A percentile compares a stretch with the other conserved stretches of the same genome.
These are phyloP conservation scores for Vidua chalybeata DNA, from an alignment of 2,113 vertebrate genomes.

Conservation along the genomic window DNA sequence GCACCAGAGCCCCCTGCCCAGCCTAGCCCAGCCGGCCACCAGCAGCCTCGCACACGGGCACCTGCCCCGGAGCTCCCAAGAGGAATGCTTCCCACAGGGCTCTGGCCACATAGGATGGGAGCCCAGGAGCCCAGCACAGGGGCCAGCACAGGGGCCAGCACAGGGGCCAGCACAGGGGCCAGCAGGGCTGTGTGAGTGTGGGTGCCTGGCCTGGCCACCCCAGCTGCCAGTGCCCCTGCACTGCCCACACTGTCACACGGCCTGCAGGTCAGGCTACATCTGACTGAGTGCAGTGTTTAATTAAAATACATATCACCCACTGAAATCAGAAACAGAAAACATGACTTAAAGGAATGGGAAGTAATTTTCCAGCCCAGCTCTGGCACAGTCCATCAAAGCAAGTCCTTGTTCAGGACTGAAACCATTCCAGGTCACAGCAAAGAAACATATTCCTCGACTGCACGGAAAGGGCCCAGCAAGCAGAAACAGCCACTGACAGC, in stretches of 20 bases:
- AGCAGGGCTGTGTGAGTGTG: rapidly evolving
- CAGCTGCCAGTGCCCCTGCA: rapidly evolving
- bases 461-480: background rate
- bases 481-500: background rate
- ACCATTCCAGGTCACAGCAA: background rate
- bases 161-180: background rate
- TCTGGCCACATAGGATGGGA: rapidly evolving
- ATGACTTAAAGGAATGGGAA: background rate
- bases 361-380: background rate
- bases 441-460: background rate
- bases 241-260: rapidly evolving
- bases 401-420: background rate
- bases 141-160: background rate
- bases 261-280: rapidly evolving
- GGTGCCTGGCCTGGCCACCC: rapidly evolving
- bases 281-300: rapidly evolving
- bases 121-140: background rate
- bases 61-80: rapidly evolving
- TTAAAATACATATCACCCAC: rapidly evolving
- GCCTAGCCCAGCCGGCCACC: rapidly evolving
- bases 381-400: background rate
- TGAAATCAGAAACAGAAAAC: background rate
- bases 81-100: rapidly evolving
- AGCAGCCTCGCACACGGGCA: rapidly evolving
- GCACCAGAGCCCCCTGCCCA: background rate